A percentile compares a stretch with the other conserved stretches of the same genome.
Conservation (phyloP, 2,888 invertebrate genomes). For the Pinctada fucata region DNA sequence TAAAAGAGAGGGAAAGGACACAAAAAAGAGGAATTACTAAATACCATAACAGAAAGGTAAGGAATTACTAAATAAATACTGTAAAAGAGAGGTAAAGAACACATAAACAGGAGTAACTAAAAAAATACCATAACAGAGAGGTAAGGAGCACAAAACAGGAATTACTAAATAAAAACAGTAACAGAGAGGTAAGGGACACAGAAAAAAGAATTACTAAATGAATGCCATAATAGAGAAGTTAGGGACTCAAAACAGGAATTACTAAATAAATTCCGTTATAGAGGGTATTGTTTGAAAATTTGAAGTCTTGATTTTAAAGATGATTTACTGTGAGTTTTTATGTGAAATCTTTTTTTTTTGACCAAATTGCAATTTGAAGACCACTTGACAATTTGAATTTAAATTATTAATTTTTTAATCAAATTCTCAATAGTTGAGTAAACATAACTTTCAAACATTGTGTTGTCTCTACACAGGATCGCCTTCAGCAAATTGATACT, state of each 20-base stretch:
- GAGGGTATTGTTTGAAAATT: too few relatives aligned
- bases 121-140: constrained; percentile 82
- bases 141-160: constrained; percentile 42
- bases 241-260: too few relatives aligned
- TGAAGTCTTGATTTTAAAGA: too few relatives aligned
- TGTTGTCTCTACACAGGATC: constrained; percentile 55
- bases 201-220: not conserved
- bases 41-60: not conserved
- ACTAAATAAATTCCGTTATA: too few relatives aligned
- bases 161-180: constrained; percentile 56
- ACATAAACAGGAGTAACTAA: constrained; percentile 11
- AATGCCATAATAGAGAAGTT: not conserved
- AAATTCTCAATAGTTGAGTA: constrained; percentile 1
- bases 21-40: not conserved
- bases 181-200: constrained; percentile 82
- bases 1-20: constrained; percentile 82
- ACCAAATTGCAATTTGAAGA: too few relatives aligned
- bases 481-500: constrained; percentile 68
- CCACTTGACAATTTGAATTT: too few relatives aligned
- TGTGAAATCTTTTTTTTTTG: too few relatives aligned
- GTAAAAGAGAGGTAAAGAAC: too few relatives aligned
- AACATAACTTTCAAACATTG: not conserved
- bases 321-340: too few relatives aligned
- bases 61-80: too few relatives aligned
- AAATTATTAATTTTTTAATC: not conserved